Percentiles rank a stretch among this genome's conserved stretches.
Evolutionary conservation across 1,140 invertebrate genomes (phyloP).

Genomic region (Elymnias hypermnestra): DNA sequence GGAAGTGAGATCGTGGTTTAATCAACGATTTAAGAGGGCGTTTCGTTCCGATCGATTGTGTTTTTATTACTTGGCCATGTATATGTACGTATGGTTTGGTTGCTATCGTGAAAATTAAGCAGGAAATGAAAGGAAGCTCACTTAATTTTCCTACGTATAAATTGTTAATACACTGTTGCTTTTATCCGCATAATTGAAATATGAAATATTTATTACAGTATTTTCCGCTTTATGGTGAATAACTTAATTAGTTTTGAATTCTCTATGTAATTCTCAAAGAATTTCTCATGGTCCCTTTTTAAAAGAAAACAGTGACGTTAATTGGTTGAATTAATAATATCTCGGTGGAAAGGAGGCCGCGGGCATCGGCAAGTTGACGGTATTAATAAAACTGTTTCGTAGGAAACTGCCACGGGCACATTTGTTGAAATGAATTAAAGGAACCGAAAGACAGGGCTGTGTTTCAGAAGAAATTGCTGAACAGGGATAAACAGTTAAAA

Average conservation of each 20-base stretch:
- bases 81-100: background rate
- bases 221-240: slow-evolving; percentile 1
- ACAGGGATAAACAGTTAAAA: slow-evolving; percentile 25
- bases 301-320: slow-evolving; percentile 35
- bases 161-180: slow-evolving; percentile 2
- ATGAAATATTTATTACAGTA: slow-evolving; percentile 3
- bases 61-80: slow-evolving; percentile 11
- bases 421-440: slow-evolving; percentile 27
- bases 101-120: slow-evolving; percentile 8
- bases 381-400: slow-evolving; percentile 26
- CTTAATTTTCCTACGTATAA: slow-evolving; percentile 4
- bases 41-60: slow-evolving; percentile 13
- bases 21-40: slow-evolving; percentile 19
- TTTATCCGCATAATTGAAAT: slow-evolving; percentile 8
- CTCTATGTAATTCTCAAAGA: background rate
- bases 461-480: slow-evolving; percentile 23
- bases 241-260: slow-evolving; percentile 5
- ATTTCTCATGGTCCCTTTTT: slow-evolving; percentile 5
- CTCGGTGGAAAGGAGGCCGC: slow-evolving; percentile 17
- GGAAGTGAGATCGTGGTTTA: slow-evolving; percentile 22
- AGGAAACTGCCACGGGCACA: slow-evolving; percentile 21
- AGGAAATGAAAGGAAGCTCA: slow-evolving; percentile 1
- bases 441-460: slow-evolving; percentile 12
- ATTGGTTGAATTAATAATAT: slow-evolving; percentile 48
- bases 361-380: slow-evolving; percentile 19